Conservation (phyloP, 2,113 vertebrate genomes). For the Marmota flaviventris region DNA sequence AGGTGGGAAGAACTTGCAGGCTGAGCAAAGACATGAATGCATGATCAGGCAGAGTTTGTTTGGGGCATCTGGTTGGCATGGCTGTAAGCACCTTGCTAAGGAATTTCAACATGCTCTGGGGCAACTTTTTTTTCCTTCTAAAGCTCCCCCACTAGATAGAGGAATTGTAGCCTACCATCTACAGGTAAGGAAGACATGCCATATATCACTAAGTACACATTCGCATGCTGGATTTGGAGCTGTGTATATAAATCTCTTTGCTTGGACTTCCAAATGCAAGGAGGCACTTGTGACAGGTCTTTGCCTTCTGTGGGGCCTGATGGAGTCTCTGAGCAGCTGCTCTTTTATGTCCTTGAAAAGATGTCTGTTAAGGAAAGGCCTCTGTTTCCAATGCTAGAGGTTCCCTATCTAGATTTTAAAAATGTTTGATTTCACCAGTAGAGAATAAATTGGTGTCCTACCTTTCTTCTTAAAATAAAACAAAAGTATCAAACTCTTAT, state of each 20-base stretch:
- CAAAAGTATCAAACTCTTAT: not conserved
- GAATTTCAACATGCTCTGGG: not conserved
- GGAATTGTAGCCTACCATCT: not conserved
- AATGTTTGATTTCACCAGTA: not conserved
- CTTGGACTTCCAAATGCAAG: not conserved
- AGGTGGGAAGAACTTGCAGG: not conserved
- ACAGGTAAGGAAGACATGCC: not conserved
- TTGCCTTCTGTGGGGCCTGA: not conserved
- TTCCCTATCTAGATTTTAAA: not conserved
- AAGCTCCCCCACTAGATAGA: not conserved
- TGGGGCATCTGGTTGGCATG: not conserved
- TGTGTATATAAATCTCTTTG: not conserved
- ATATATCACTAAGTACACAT: not conserved
- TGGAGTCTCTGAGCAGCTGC: not conserved
- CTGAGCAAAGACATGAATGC: not conserved
- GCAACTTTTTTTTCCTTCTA: not conserved
- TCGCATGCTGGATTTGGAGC: not conserved
- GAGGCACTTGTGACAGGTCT: not conserved
- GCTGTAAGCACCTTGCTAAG: not conserved
- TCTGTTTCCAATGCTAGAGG: not conserved
- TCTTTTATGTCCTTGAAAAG: not conserved
- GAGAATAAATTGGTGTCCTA: not conserved
- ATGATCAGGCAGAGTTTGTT: not conserved
- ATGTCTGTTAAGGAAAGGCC: not conserved
- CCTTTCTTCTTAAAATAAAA: constrained; percentile 55